Conservation (phyloP, 2,113 vertebrate species). For the Onychorhynchus coronatus region DNA sequence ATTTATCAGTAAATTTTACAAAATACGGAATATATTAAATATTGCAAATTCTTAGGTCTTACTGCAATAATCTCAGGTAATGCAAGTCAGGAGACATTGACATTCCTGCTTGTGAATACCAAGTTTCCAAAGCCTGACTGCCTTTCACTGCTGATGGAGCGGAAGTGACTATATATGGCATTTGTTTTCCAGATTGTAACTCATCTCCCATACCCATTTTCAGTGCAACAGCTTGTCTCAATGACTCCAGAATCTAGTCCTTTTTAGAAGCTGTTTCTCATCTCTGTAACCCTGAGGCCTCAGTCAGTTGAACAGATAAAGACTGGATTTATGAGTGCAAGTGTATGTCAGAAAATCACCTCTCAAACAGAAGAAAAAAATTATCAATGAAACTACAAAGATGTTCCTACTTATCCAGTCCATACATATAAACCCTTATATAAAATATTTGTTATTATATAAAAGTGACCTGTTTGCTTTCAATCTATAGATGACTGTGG, state of each 20-base stretch:
- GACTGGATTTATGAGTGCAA: neutral
- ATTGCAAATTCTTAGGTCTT: neutral
- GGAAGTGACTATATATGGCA: neutral
- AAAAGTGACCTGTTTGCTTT: neutral
- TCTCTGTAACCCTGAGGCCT: neutral
- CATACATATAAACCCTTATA: neutral
- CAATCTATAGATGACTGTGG: neutral
- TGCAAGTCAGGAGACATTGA: neutral
- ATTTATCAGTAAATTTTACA: neutral
- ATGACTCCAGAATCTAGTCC: neutral
- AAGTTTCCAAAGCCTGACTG: neutral
- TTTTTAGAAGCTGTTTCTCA: neutral
- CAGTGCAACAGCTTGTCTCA: neutral
- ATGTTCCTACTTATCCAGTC: neutral
- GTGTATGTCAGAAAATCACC: neutral
- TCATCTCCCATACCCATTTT: neutral
- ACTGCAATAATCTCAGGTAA: neutral
- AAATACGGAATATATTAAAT: neutral
- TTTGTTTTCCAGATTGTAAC: neutral
- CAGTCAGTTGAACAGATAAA: neutral
- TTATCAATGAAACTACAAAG: neutral
- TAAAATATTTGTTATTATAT: neutral
- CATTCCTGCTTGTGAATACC: neutral
- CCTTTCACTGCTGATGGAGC: neutral
- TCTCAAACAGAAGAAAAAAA: neutral